These are phyloP conservation scores for Oceanites oceanicus DNA, from an alignment of 2,113 vertebrate species.

Conservation along the genomic window DNA sequence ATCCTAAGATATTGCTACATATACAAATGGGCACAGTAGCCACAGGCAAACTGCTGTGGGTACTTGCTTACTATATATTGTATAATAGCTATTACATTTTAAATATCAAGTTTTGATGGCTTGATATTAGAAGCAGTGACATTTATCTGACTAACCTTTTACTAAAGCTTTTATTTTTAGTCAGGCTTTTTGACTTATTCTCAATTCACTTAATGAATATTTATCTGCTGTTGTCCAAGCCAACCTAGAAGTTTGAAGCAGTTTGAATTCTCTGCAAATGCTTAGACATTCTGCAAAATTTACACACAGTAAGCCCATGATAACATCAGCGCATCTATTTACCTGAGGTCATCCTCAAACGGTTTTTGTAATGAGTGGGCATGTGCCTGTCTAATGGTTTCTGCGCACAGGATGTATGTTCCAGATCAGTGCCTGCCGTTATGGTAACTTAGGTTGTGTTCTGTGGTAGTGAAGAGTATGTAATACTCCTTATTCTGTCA, in stretches of 20 bases:
- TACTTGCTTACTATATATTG: neutral
- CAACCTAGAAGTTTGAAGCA: neutral
- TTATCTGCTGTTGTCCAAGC: neutral
- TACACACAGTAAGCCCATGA: neutral
- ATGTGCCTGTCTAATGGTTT: neutral
- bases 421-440: neutral
- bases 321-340: neutral
- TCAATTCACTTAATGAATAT: neutral
- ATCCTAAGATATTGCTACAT: neutral
- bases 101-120: neutral
- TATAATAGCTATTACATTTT: neutral
- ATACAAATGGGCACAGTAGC: neutral
- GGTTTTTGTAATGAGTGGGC: neutral
- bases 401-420: neutral
- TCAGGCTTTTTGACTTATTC: neutral
- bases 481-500: neutral
- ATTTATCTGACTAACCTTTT: slow-evolving; percentile 22
- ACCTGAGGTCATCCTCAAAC: neutral
- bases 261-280: neutral
- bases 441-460: neutral
- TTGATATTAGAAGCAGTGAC: neutral
- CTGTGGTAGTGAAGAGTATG: neutral
- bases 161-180: neutral
- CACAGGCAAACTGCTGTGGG: neutral
- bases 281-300: neutral